Evolutionary conservation across 1,140 invertebrate genomes (phyloP).

Genomic region (Drosophila ogumai): DNA sequence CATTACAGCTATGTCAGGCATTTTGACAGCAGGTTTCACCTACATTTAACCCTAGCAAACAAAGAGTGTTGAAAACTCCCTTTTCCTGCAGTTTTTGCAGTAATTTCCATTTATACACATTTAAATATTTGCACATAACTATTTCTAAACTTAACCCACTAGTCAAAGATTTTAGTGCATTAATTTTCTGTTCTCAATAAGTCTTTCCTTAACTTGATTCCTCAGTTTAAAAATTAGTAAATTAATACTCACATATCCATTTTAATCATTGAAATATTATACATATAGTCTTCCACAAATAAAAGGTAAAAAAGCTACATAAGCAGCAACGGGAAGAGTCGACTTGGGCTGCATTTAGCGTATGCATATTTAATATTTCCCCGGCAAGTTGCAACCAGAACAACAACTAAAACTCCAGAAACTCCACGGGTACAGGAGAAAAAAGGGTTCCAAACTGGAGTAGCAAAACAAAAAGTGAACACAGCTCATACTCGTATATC

Average conservation of each 20-base stretch:
- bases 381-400: conserved; percentile 42
- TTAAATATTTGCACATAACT: too few relatives aligned
- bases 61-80: background rate
- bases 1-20: conserved; percentile 74
- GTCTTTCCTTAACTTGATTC: too few relatives aligned
- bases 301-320: conserved; percentile 9
- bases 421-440: conserved; percentile 32
- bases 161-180: too few relatives aligned
- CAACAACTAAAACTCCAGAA: conserved; percentile 42
- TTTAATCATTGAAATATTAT: background rate
- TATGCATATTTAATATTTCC: conserved; percentile 74
- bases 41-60: conserved; percentile 60
- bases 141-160: too few relatives aligned
- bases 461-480: conserved; percentile 31
- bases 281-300: background rate
- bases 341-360: conserved; percentile 54
- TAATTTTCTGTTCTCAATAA: background rate
- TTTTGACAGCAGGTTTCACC: conserved; percentile 77
- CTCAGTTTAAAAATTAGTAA: too few relatives aligned
- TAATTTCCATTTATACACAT: background rate
- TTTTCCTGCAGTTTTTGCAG: background rate
- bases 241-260: background rate
- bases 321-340: conserved; percentile 19
- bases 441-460: conserved; percentile 32
- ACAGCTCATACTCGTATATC: conserved; percentile 71